phyloP scores from a whole-genome alignment of 2,797 vertebrate species.

The Micropoecilia bifurca region DNA sequence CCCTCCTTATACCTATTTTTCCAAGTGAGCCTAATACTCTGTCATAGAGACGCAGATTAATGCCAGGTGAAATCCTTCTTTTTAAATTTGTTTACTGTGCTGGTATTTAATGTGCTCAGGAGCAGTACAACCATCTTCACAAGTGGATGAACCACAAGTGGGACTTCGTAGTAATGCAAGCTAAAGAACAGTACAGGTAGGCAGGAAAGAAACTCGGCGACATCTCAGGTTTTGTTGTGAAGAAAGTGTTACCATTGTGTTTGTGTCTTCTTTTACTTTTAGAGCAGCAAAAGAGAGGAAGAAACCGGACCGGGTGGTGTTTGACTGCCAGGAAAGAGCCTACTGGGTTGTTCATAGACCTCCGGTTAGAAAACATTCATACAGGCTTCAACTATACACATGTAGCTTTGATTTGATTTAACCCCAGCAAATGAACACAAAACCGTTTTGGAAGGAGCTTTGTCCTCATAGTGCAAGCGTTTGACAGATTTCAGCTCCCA shows the following conservation, averaged over 20 bases:
- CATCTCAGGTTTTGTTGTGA: background rate
- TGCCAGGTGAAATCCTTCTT: background rate
- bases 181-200: constrained; percentile 96
- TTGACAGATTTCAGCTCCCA: background rate
- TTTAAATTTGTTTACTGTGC: background rate
- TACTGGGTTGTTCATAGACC: constrained; percentile 96
- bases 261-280: constrained; percentile 25
- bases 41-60: background rate
- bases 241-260: background rate
- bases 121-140: constrained; percentile 93
- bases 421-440: background rate
- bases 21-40: background rate
- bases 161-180: constrained; percentile 98
- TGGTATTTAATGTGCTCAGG: constrained; percentile 76
- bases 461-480: too few species aligned
- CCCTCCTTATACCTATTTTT: background rate
- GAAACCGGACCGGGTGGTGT: constrained; percentile 91
- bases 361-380: constrained; percentile 84
- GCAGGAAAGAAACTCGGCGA: constrained; percentile 34
- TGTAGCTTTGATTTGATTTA: background rate
- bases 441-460: background rate
- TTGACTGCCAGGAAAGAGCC: constrained; percentile 96
- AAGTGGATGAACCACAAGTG: constrained; percentile 99
- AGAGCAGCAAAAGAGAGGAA: constrained; percentile 95
- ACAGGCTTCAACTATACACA: constrained; percentile 1